Base-by-base conservation (phyloP, 2,113 vertebrate genomes). In the Osmerus mordax region DNA sequence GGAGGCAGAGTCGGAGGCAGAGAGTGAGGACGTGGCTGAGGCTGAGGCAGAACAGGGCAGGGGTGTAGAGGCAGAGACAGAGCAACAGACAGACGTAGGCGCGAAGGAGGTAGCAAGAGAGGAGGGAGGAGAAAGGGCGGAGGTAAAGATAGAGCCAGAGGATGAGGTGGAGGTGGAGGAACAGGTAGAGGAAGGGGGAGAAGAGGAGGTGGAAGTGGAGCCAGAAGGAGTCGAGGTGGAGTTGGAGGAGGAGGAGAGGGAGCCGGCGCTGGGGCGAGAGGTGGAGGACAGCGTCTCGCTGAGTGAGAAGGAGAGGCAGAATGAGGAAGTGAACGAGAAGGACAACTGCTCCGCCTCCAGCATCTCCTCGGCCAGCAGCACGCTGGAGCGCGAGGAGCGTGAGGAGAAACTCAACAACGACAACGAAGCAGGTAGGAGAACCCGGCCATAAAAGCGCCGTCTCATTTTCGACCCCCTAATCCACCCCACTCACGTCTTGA, bases 311-410 rank as follows among this genome's bases (percentile, higher is more conserved):
- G 97, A 99, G 87, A 94, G 94, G 80, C 94, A 97, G 89, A 98
- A 97, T 60, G 96, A 97, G 89, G 97, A 97, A 81, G 92, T 98
- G 90, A 98, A 99, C 25, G 97, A 99, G 86, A 96, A 98, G 80
- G 97, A 99, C 90, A 98, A 97, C 92, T 99, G 97, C 84, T 99
- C 97, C 0, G 96, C 97, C 54, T 99, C 97, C 88, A 98, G 97
- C 91, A 95, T 98, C 92, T 99, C 97, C 0, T 99, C 97, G 65
- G 94, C 96, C 74, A 98, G 96, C 87, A 98, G 96, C 93, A 99
- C 97, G 52, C 92, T 98, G 90, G 97, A 99, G 88, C 94, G 97
- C 86, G 96, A 98, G 85, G 96, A 98, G 86, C 93, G 95, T 70
- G 96, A 97, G 86, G 94, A 95, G 87, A 96, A 94, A 79, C 85